Conservation (phyloP, 2,888 invertebrate species). For the Pecten maximus region DNA sequence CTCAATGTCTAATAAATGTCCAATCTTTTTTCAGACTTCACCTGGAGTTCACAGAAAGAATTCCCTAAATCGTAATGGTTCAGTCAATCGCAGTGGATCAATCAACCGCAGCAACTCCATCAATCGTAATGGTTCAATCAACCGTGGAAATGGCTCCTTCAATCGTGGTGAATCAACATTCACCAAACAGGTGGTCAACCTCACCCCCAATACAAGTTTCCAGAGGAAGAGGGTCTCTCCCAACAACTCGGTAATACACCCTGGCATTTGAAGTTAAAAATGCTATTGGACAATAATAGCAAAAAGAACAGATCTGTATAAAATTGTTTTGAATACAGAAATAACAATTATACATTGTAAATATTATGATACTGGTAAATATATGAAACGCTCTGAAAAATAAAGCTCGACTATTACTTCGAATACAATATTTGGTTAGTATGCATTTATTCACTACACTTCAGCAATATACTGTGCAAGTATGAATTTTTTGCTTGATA, state of each 20-base stretch:
- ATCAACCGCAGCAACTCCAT: slow-evolving; percentile 71
- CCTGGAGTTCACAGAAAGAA: slow-evolving; percentile 60
- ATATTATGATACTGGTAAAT: no score
- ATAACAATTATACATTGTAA: no score
- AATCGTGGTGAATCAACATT: slow-evolving; percentile 75
- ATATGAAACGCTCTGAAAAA: no score
- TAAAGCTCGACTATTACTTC: no score
- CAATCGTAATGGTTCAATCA: slow-evolving; percentile 47
- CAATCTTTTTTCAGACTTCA: slow-evolving; percentile 59
- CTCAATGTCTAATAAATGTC: neutral
- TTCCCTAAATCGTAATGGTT: slow-evolving; percentile 67
- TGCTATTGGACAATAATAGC: neutral
- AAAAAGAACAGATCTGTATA: neutral
- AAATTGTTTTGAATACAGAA: no score
- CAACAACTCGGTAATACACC: slow-evolving; percentile 75
- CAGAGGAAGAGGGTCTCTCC: slow-evolving; percentile 66
- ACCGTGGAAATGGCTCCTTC: slow-evolving; percentile 59
- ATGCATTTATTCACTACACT: no score
- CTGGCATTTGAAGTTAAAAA: neutral
- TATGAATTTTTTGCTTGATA: no score
- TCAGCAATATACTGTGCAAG: no score
- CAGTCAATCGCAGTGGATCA: slow-evolving; percentile 78
- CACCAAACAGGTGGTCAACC: slow-evolving; percentile 79
- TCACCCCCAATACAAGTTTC: slow-evolving; percentile 55
- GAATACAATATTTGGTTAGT: no score